phyloP scores from a whole-genome alignment of 2,113 vertebrate species.

The Cariama cristata region DNA sequence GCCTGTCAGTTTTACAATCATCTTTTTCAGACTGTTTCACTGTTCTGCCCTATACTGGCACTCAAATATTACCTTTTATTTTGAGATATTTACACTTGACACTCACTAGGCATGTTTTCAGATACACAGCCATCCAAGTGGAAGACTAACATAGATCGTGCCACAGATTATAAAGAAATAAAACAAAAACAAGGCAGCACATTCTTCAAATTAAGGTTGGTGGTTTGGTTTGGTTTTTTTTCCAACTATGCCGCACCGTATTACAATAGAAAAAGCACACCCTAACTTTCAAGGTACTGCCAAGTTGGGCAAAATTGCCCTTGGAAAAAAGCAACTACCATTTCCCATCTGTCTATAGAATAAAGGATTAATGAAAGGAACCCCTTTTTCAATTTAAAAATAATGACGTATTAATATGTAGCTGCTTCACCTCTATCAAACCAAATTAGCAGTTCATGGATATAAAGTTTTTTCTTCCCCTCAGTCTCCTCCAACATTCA shows the following conservation, averaged over 20 bases:
- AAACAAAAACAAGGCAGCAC: neutral
- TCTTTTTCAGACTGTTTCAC: neutral
- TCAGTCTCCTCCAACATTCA: neutral
- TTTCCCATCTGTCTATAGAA: neutral
- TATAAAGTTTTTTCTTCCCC: neutral
- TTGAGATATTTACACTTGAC: neutral
- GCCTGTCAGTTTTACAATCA: neutral
- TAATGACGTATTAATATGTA: constrained; percentile 24
- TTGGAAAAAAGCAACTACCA: neutral
- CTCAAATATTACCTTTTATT: neutral
- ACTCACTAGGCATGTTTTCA: neutral
- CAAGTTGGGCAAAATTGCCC: neutral
- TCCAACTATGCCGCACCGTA: neutral
- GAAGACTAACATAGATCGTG: neutral
- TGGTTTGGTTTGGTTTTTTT: neutral
- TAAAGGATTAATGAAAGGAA: constrained; percentile 38
- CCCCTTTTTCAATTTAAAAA: constrained; percentile 25
- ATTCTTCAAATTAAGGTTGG: neutral
- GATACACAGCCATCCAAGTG: neutral
- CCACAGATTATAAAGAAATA: neutral
- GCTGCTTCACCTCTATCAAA: constrained; percentile 1
- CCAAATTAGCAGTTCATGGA: neutral
- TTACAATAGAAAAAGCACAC: neutral
- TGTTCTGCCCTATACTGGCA: neutral
- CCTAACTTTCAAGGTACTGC: neutral